Evolutionary conservation across 2,113 vertebrate species (phyloP).

Genomic region (Triplophysa siluroides): DNA sequence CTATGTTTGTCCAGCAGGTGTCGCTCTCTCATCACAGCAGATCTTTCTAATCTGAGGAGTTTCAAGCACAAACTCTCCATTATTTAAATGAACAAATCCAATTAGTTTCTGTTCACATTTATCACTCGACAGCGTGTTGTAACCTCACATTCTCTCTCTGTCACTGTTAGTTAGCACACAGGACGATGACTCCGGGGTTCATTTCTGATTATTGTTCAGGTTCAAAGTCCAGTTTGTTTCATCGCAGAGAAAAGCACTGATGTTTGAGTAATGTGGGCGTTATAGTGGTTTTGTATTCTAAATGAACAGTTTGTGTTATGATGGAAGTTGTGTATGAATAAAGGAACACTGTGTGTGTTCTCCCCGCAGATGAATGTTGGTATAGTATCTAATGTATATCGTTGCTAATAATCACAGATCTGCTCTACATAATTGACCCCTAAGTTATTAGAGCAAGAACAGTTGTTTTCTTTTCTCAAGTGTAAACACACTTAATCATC

Average conservation of each 20-base stretch:
- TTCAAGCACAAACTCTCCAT: background rate
- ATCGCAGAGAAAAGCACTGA: background rate
- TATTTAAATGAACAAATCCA: no score
- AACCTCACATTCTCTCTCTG: background rate
- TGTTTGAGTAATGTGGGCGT: background rate
- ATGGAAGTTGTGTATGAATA: no score
- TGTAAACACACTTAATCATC: no score
- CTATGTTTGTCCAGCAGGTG: background rate
- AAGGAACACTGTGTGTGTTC: no score
- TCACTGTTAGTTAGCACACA: background rate
- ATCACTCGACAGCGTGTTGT: background rate
- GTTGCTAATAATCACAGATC: no score
- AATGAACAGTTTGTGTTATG: no score
- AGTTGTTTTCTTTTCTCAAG: no score
- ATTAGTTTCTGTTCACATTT: background rate
- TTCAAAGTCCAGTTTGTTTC: background rate
- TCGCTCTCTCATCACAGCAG: background rate
- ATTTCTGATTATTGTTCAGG: background rate
- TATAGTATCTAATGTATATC: no score
- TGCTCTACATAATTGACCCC: no score
- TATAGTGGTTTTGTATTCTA: background rate
- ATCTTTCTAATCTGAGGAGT: background rate
- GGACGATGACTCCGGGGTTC: background rate
- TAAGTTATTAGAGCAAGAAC: no score
- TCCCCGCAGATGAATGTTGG: no score